Conservation (phyloP, 2,888 invertebrate species). For the Magallana nippona region DNA sequence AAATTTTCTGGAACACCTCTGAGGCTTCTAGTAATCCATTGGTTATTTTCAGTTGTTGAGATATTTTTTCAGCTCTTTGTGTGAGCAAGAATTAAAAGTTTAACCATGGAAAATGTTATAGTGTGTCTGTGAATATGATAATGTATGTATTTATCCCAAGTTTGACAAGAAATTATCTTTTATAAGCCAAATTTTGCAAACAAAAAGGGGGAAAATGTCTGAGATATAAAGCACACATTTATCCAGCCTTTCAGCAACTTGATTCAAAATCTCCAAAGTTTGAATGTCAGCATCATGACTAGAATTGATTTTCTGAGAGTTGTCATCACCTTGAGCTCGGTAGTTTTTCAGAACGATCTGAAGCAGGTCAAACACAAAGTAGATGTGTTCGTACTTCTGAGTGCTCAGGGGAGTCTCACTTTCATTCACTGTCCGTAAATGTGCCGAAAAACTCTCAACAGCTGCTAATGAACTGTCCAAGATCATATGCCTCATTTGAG, state of each 20-base stretch:
- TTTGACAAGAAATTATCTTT: neutral
- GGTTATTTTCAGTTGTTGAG: no score
- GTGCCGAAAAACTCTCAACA: slow-evolving; percentile 11
- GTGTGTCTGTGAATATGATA: no score
- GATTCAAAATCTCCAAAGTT: neutral
- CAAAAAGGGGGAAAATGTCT: slow-evolving; percentile 5
- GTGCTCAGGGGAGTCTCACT: neutral
- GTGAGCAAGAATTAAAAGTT: no score
- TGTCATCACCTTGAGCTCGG: neutral
- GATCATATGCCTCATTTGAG: neutral
- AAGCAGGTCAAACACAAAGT: slow-evolving; percentile 1
- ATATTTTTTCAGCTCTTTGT: no score
- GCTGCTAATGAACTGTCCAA: neutral
- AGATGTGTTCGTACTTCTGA: neutral
- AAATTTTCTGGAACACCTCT: no score
- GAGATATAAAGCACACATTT: slow-evolving; percentile 16
- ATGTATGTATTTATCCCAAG: neutral
- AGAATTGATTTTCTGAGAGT: neutral
- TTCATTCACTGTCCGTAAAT: neutral
- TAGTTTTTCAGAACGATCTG: neutral
- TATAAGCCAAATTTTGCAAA: slow-evolving; percentile 1
- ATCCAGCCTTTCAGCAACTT: slow-evolving; percentile 6
- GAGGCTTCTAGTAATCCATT: no score
- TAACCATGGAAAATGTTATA: no score
- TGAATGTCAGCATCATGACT: neutral